Evolutionary conservation across 2,113 vertebrate species (phyloP), one percentile per base, ranked within the genome.

Genomic region (Microcebus griseorufus): DNA sequence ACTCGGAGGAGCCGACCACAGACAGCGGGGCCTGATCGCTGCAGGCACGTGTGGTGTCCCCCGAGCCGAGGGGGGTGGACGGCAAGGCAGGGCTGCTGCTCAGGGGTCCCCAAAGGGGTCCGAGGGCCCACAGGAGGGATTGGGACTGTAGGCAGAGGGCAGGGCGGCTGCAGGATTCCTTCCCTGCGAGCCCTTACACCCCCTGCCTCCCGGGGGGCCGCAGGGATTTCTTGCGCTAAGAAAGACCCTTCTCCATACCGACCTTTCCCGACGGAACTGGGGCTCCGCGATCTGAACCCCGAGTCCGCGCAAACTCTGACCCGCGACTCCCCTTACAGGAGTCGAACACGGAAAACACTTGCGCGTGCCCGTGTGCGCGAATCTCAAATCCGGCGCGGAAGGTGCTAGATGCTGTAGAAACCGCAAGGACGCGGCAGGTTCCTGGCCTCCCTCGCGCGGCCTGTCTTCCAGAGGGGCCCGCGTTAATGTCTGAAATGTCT

Each of bases 41-140:
- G 27, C 60, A 69, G 9, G 39, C 20, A 9, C 9, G 1, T 1
- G 4, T 9, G 27, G 16, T 5, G 16, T 75, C 62, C n/a, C 23
- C 34, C 8, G 23, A 83, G 39, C 72, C 32, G 13, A 2, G 53
- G 18, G 12, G 2, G 11, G 69, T 20, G 45, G 42, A 23, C 3
- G 2, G 12, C 37, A 22, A 27, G 32, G 37, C 20, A 1, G 4
- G 67, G 25, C 32, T 20, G 7, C 73, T 17, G 27, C 18, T 55
- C 3, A 0, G 6, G 0, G 13, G 48, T 42, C 70, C 34, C 12
- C 2, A 18, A 17, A 6, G 1, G 9, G 34, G 51, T 58, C 29
- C 20, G 5, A 51, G 60, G 9, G 34, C 34, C 8, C 0, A 70
- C 53, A 69, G 27, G 69, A 17, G 27, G 29, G 20, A 8, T 39